Evolutionary conservation across 1,140 invertebrate genomes (phyloP), one percentile per base, ranked within the genome.

Genomic region (Lepidurus arcticus): DNA sequence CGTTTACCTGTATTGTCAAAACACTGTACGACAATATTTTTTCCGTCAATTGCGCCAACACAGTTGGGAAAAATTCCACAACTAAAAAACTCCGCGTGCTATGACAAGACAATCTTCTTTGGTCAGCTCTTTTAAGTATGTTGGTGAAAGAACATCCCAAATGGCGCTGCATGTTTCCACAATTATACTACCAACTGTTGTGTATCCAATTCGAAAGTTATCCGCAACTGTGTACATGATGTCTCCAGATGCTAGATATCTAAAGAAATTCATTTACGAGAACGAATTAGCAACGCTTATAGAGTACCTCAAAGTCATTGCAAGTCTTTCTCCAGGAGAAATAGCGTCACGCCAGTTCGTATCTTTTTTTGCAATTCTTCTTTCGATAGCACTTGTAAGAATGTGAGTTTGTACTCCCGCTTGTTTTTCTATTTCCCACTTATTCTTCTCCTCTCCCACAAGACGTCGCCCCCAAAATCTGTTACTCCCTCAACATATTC

Each of bases 21-120:
- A 53, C 80, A 79, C 80, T 82, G 80, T 44, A 86, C 82, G 75
- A 81, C 76, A 74, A 86, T 80, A 78, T 86, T 85, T 76, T 86
- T 86, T 26, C 85, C 85, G 82, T 86, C 85, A 5, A 87, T 79
- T 8, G 83, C 83, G 21, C 82, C 84, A 45, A 84, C 42, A 76
- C 82, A 85, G 79, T 84, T 81, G 73, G 83, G 81, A 80, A 84
- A 84, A 85, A 77, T 85, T 80, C 82, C 84, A 85, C 44, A 80
- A 77, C 75, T 82, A 73, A 43, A 82, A 65, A 81, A 84, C 85
- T 65, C 79, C 76, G n/a, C 81, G 74, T 78, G 81, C 82, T 73
- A 82, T 82, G 79, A 75, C 76, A 77, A 81, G 81, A 83, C 82
- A 84, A 53, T 82, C 78, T 73, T 79, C 42, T 74, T 43, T 45